Percentiles rank a stretch among this genome's conserved stretches.
Conservation (phyloP, 1,140 invertebrate genomes). For the Coptotermes formosanus region DNA sequence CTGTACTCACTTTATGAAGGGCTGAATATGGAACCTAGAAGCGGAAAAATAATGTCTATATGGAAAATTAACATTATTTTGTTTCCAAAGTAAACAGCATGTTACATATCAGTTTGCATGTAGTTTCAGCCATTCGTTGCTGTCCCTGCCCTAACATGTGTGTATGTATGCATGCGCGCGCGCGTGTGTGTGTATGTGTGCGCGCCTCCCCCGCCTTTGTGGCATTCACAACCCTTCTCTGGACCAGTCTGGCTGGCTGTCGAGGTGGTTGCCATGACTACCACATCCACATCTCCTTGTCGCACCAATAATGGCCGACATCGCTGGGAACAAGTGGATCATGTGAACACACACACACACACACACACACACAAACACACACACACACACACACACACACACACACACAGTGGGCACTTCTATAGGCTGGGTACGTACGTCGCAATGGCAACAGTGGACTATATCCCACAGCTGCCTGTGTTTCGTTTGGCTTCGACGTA, state of each 20-base stretch:
- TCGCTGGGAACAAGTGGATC: slow-evolving; percentile 9
- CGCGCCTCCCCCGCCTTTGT: slow-evolving; percentile 5
- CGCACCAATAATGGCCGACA: slow-evolving; percentile 27
- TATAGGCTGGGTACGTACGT: background rate
- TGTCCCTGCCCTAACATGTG: background rate
- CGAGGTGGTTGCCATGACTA: background rate
- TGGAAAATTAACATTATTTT: too few relatives aligned
- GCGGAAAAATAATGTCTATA: too few relatives aligned
- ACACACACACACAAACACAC: background rate
- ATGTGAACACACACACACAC: background rate
- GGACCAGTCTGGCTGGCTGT: slow-evolving; percentile 3
- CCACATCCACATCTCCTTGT: slow-evolving; percentile 18
- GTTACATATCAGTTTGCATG: background rate
- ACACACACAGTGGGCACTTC: too few relatives aligned
- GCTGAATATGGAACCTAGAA: too few relatives aligned
- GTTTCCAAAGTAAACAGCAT: background rate
- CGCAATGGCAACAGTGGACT: background rate
- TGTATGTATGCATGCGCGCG: too few relatives aligned
- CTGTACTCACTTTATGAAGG: too few relatives aligned
- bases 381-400: background rate
- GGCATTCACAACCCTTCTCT: background rate
- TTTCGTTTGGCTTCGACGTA: too few relatives aligned
- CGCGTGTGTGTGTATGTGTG: background rate
- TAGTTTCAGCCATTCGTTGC: background rate
- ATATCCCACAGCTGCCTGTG: background rate